phyloP scores from a whole-genome alignment of 2,113 vertebrate genomes.

The Podiceps cristatus region DNA sequence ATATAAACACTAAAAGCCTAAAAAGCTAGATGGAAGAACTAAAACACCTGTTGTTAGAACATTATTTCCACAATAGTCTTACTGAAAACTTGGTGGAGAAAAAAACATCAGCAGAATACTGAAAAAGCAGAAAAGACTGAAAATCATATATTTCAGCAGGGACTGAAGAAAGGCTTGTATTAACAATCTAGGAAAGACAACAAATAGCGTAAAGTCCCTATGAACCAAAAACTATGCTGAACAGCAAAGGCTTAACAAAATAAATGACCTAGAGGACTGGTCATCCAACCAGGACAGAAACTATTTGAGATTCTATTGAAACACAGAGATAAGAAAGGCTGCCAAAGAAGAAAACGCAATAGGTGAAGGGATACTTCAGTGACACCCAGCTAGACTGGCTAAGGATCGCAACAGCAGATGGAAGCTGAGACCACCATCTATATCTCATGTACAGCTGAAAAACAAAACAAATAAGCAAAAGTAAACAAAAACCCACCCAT shows the following conservation, averaged over 20 bases:
- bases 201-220: neutral
- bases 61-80: neutral
- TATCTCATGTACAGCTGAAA: neutral
- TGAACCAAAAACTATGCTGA: neutral
- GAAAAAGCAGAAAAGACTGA: neutral
- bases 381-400: neutral
- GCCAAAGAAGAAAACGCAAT: neutral
- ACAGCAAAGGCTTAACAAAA: neutral
- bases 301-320: neutral
- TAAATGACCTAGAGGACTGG: neutral
- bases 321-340: neutral
- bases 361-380: neutral
- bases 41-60: neutral
- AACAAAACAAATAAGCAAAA: neutral
- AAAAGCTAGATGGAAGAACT: neutral
- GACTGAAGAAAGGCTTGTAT: neutral
- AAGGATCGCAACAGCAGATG: neutral
- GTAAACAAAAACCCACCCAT: neutral
- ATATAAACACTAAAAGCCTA: neutral
- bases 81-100: neutral
- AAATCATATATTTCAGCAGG: neutral
- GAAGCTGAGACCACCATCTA: neutral
- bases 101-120: neutral
- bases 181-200: neutral
- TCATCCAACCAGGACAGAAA: neutral